These are phyloP conservation scores for Anthopleura xanthogrammica DNA, from an alignment of 92 coral and sea anemone species.

Conservation along the genomic window DNA sequence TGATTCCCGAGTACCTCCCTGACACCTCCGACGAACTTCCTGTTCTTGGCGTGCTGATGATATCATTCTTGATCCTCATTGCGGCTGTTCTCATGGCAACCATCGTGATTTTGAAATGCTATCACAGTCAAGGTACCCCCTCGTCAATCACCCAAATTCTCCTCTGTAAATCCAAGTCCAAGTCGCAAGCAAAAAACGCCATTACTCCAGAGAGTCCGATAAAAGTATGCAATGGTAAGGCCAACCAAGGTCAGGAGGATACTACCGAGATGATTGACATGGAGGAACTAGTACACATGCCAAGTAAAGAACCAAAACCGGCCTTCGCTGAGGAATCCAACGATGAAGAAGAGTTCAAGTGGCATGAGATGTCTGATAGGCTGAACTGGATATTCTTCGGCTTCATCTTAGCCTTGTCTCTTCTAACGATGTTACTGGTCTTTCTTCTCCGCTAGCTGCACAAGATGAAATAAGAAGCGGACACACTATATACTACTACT, in stretches of 20 bases:
- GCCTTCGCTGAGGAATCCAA: not conserved
- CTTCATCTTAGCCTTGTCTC: not conserved
- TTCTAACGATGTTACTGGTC: not conserved
- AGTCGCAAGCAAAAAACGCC: not conserved
- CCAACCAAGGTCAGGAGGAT: not conserved
- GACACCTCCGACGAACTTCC: slow-evolving; percentile 51
- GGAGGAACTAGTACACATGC: not conserved
- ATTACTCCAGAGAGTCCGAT: not conserved
- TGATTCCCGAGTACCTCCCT: slow-evolving; percentile 57
- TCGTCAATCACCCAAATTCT: not conserved
- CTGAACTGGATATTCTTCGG: slow-evolving; percentile 9
- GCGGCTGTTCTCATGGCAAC: slow-evolving; percentile 52
- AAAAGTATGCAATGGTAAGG: not conserved
- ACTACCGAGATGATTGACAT: not conserved
- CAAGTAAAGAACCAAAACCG: not conserved
- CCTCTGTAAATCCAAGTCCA: too few relatives aligned
- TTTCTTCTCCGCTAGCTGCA: not conserved
- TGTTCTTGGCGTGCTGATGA: slow-evolving; percentile 41
- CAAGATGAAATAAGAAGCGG: too few relatives aligned
- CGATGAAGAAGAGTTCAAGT: not conserved
- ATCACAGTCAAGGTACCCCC: slow-evolving; percentile 38
- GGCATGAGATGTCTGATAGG: slow-evolving; percentile 5
- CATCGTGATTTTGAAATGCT: slow-evolving; percentile 39
- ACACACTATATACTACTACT: too few relatives aligned
- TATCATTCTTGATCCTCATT: slow-evolving; percentile 34